These are phyloP conservation scores for Sceloporus undulatus DNA, from an alignment of 2,113 vertebrate species.

Conservation along the genomic window DNA sequence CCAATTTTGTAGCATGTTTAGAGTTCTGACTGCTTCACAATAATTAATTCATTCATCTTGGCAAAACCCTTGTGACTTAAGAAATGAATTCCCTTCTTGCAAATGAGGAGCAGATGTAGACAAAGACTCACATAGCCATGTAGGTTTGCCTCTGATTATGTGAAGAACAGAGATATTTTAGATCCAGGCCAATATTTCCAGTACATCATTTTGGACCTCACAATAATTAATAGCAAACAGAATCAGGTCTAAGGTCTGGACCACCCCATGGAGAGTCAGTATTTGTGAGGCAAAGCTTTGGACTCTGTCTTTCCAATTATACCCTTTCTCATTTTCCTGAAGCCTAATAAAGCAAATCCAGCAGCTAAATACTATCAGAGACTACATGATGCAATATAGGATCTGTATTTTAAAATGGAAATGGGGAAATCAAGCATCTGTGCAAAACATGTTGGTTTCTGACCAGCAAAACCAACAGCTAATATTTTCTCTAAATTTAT, in stretches of 20 bases:
- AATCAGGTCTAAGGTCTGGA: neutral
- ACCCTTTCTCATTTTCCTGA: neutral
- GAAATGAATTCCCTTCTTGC: neutral
- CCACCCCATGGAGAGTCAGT: neutral
- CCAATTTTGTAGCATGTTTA: neutral
- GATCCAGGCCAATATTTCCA: neutral
- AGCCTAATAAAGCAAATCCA: neutral
- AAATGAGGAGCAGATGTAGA: neutral
- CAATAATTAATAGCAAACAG: neutral
- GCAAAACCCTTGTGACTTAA: neutral
- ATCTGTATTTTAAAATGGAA: no score
- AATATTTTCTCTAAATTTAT: no score
- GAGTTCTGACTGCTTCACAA: conserved; percentile 29
- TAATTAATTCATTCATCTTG: neutral
- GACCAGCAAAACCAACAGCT: no score
- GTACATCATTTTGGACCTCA: neutral
- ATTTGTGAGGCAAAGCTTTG: neutral
- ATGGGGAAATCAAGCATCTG: no score
- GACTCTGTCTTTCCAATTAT: neutral
- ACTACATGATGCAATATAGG: no score
- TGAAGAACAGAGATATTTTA: neutral
- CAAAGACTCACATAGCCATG: neutral
- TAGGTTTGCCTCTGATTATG: neutral
- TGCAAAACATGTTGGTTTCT: no score
- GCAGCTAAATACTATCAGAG: neutral